These are phyloP conservation scores for Echinarachnius parma DNA, from an alignment of 53 echinoderm and acorn worm genomes.

Conservation along the genomic window DNA sequence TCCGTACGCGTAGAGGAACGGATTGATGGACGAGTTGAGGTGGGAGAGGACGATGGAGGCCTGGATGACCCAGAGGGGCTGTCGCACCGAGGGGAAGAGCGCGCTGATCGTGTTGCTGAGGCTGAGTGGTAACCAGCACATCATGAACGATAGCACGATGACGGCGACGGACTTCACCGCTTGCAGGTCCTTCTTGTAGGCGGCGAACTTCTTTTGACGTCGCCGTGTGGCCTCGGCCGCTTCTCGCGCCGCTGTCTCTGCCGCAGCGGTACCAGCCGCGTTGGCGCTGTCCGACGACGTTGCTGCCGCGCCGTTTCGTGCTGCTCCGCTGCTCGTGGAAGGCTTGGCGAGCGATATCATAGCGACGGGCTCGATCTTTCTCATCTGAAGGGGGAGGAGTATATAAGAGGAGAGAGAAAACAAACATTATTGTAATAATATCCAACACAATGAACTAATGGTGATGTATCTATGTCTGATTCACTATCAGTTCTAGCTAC, in stretches of 20 bases:
- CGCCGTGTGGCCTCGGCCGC: conserved; percentile 40
- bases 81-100: conserved; percentile 20
- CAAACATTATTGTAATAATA: no score
- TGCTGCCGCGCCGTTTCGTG: background rate
- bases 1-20: conserved; percentile 73
- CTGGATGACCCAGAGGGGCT: background rate
- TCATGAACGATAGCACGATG: conserved; percentile 70
- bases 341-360: conserved; percentile 10
- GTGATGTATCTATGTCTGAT: no score
- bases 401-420: no score
- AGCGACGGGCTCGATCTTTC: conserved; percentile 40
- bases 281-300: background rate
- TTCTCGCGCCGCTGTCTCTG: no score
- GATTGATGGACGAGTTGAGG: conserved; percentile 61
- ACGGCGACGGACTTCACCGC: conserved; percentile 75
- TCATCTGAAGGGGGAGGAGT: conserved; percentile 54
- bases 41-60: conserved; percentile 60
- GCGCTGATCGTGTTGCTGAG: conserved; percentile 58
- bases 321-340: conserved; percentile 26
- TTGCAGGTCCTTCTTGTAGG: conserved; percentile 69
- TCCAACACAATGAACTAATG: no score
- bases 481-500: no score
- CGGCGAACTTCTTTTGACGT: conserved; percentile 53
- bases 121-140: conserved; percentile 74
- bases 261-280: background rate